phyloP scores from a whole-genome alignment of 2,888 invertebrate genomes.

The Drosophila demipolita region DNA sequence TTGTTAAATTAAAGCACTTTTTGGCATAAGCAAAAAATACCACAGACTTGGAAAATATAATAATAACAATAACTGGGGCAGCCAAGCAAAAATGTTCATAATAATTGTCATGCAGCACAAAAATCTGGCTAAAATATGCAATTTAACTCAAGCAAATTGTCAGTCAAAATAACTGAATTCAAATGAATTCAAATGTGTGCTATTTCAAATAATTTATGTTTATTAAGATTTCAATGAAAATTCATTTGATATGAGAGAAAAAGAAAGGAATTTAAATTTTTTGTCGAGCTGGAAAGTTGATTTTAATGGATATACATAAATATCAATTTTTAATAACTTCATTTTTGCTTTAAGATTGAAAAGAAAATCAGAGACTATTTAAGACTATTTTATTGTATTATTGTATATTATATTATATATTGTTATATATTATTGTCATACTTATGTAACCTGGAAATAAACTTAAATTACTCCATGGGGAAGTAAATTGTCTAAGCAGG shows the following conservation, averaged over 20 bases:
- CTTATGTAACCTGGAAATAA: too few species aligned
- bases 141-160: constrained; percentile 30
- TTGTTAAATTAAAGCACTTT: constrained; percentile 43
- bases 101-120: constrained; percentile 51
- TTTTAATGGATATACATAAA: background rate
- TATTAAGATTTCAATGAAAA: background rate
- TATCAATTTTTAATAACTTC: background rate
- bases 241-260: background rate
- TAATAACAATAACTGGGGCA: constrained; percentile 55
- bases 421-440: too few species aligned
- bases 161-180: constrained; percentile 9
- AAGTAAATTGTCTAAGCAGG: too few species aligned
- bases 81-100: constrained; percentile 57
- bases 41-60: constrained; percentile 55
- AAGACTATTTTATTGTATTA: too few species aligned
- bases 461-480: too few species aligned
- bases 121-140: constrained; percentile 46
- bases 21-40: constrained; percentile 45
- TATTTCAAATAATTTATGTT: constrained; percentile 4
- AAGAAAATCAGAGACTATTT: too few species aligned
- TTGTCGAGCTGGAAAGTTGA: background rate
- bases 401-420: too few species aligned
- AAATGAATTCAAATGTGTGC: constrained; percentile 1
- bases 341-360: background rate
- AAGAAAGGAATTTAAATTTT: background rate